Base-by-base conservation (phyloP, 1,140 invertebrate species). In the Eumeta japonica region DNA sequence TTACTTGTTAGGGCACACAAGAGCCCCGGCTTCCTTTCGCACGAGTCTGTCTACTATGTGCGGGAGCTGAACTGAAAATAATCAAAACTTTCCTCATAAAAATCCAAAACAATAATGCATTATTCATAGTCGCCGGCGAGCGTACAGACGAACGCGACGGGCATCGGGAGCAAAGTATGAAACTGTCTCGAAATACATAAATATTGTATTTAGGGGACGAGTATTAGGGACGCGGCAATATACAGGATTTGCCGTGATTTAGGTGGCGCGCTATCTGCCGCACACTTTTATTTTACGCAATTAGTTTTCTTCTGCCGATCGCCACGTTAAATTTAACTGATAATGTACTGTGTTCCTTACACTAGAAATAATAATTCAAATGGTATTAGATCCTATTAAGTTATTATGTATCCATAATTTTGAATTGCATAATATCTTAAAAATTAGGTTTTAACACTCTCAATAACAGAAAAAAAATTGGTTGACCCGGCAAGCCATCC, bases 91-190 rank as follows among this genome's bases (percentile, higher is more conserved):
- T 70, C 16, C 65, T 61, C 70, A 74, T 74, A 74, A 74, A 74
- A 74, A 71, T 74, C 65, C 63, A 66, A 74, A 74, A 74, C 70
- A 74, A 74, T 71, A 74, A 74, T 74, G 64, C 70, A 74, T 74
- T 71, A 74, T 74, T 74, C 70, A 74, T 74, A 71, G 55, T 66
- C 56, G 55, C 55, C 55, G 53, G 58, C 59, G 51, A 46, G 53
- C 51, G 54, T 63, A 56, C 49, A 41, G 44, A 37, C 28, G 34
- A 33, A 37, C 67, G 48, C 48, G 48, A 48, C 56, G 58, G 56
- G 60, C 60, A 60, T 58, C 49, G 50, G 48, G 52, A 62, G 50
- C 51, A 56, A 65, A 71, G 58, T 68, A 71, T 65, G 64, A 65
- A 63, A 71, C 57, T 67, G 62, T 64, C 56, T 54, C 57, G 61